These are phyloP conservation scores for Cynoglossus semilaevis DNA, from an alignment of 2,113 vertebrate species.

Conservation along the genomic window DNA sequence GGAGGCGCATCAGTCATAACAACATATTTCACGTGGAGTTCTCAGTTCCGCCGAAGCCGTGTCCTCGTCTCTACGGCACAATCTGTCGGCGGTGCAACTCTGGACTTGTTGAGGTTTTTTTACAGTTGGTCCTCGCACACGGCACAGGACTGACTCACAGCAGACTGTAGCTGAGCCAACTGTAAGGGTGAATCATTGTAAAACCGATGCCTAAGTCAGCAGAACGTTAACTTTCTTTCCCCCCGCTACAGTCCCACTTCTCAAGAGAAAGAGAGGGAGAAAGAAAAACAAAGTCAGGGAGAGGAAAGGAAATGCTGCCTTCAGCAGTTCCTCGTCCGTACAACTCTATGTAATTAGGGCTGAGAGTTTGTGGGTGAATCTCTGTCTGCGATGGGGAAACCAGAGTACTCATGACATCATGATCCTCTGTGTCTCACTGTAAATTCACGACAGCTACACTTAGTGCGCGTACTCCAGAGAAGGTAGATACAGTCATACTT, in stretches of 20 bases:
- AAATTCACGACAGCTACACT: too few relatives aligned
- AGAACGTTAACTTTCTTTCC: conserved; percentile 44
- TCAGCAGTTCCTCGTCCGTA: conserved; percentile 66
- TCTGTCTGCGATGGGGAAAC: conserved; percentile 67
- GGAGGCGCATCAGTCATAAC: conserved; percentile 44
- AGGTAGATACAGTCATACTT: too few relatives aligned
- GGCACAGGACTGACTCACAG: conserved; percentile 21
- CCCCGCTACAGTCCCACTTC: conserved; percentile 6
- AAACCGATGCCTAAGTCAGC: conserved; percentile 40
- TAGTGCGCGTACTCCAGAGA: too few relatives aligned
- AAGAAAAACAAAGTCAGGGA: conserved; percentile 2
- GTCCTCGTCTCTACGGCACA: neutral
- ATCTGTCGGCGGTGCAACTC: conserved; percentile 41
- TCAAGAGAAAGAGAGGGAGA: neutral
- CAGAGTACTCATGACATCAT: conserved; percentile 66
- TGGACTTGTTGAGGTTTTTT: conserved; percentile 31
- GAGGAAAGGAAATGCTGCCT: conserved; percentile 63
- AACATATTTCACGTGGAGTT: conserved; percentile 24
- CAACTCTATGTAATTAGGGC: conserved; percentile 75
- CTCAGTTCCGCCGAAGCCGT: conserved; percentile 24
- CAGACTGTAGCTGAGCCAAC: conserved; percentile 8
- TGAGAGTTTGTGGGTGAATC: conserved; percentile 60
- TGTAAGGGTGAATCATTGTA: conserved; percentile 25
- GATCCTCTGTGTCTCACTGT: conserved; percentile 20
- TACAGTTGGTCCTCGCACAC: conserved; percentile 10